These are phyloP conservation scores for Chloroclysta siterata DNA, from an alignment of 2,888 invertebrate genomes.

Conservation along the genomic window DNA sequence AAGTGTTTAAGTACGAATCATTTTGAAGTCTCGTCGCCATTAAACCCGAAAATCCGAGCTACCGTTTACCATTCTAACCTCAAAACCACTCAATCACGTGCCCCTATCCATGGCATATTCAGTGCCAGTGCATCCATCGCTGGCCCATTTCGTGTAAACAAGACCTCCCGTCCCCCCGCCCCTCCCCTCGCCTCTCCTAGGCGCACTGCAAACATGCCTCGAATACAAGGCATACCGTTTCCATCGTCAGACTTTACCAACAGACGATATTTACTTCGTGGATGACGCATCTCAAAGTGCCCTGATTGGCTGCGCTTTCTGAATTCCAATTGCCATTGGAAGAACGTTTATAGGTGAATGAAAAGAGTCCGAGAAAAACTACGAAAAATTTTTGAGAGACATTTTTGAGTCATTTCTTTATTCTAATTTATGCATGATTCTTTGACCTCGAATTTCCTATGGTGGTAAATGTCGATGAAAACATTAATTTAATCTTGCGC, in stretches of 20 bases:
- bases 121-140: conserved; percentile 42
- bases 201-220: conserved; percentile 41
- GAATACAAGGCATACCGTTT: conserved; percentile 46
- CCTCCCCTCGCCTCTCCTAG: conserved; percentile 8
- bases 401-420: background rate
- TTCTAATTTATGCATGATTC: too few relatives aligned
- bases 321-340: conserved; percentile 32
- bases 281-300: conserved; percentile 39
- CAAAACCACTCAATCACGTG: conserved; percentile 31
- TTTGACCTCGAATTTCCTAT: too few relatives aligned
- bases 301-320: conserved; percentile 34
- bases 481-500: too few relatives aligned
- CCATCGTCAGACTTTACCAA: conserved; percentile 38
- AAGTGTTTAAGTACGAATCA: background rate
- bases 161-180: conserved; percentile 16
- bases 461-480: too few relatives aligned
- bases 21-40: background rate
- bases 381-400: background rate
- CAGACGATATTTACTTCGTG: conserved; percentile 40
- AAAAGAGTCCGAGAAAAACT: background rate
- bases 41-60: conserved; percentile 1
- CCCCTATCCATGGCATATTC: conserved; percentile 29
- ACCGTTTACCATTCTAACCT: conserved; percentile 19
- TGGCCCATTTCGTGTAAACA: conserved; percentile 44
- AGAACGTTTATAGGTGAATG: conserved; percentile 3